Conservation (phyloP, 2,113 vertebrate species). For the Caranx ignobilis region DNA sequence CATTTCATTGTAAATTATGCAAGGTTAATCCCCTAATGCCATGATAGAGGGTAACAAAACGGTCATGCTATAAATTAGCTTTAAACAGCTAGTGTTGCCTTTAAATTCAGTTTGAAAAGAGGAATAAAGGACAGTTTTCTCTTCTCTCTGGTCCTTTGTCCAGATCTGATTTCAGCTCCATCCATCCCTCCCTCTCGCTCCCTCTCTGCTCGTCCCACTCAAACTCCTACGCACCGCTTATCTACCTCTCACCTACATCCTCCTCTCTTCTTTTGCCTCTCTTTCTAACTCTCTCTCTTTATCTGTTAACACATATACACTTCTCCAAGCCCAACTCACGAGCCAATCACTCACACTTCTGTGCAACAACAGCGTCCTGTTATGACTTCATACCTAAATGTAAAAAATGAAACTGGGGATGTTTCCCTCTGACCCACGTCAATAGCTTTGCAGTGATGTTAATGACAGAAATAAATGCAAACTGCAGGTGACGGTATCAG, state of each 20-base stretch:
- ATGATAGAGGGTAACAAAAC: background rate
- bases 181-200: slow-evolving; percentile 55
- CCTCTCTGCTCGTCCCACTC: slow-evolving; percentile 75
- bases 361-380: slow-evolving; percentile 31
- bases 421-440: background rate
- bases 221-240: slow-evolving; percentile 74
- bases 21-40: background rate
- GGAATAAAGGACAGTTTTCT: slow-evolving; percentile 35
- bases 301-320: slow-evolving; percentile 49
- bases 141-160: slow-evolving; percentile 58
- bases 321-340: slow-evolving; percentile 40
- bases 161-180: slow-evolving; percentile 69
- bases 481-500: slow-evolving; percentile 6
- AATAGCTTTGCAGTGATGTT: background rate
- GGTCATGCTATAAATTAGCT: background rate
- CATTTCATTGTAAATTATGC: background rate
- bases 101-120: slow-evolving; percentile 24
- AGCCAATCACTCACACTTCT: slow-evolving; percentile 24
- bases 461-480: slow-evolving; percentile 13
- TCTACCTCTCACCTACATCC: slow-evolving; percentile 80
- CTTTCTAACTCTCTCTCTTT: slow-evolving; percentile 55
- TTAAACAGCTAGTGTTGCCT: background rate
- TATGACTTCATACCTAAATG: slow-evolving; percentile 20
- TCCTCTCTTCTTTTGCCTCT: slow-evolving; percentile 73
- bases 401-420: background rate